These are phyloP conservation scores for Melieria picta DNA, from an alignment of 2,888 invertebrate genomes.

Conservation along the genomic window DNA sequence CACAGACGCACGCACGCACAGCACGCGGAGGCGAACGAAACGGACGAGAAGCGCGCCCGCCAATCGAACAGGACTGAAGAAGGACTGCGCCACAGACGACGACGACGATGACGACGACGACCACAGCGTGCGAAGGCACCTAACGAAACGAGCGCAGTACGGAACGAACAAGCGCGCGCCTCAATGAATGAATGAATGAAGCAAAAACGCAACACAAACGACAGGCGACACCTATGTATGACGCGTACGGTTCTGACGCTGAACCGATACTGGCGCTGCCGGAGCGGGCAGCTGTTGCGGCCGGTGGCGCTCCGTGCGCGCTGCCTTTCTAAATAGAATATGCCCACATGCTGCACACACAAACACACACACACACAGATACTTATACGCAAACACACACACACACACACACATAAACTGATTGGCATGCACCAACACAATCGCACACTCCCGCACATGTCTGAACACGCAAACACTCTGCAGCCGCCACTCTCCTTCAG, in stretches of 20 bases:
- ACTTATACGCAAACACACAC: conserved; percentile 23
- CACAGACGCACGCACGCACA: too few relatives aligned
- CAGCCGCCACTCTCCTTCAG: not conserved
- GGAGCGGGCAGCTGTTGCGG: conserved; percentile 32
- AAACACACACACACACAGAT: conserved; percentile 19
- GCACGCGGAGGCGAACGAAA: too few relatives aligned
- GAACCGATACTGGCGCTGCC: conserved; percentile 63
- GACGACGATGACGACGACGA: too few relatives aligned
- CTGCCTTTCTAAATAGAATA: conserved; percentile 62
- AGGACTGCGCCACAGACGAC: too few relatives aligned
- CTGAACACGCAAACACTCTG: not conserved
- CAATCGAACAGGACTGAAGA: too few relatives aligned
- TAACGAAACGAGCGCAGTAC: too few relatives aligned
- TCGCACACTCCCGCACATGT: conserved; percentile 6
- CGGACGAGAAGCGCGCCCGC: too few relatives aligned
- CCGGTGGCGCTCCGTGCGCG: conserved; percentile 28
- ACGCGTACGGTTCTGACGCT: conserved; percentile 61
- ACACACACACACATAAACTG: conserved; percentile 18
- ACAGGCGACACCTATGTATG: conserved; percentile 23
- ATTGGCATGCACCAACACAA: not conserved
- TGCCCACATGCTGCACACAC: conserved; percentile 36
- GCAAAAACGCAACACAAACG: conserved; percentile 23
- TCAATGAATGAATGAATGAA: not conserved
- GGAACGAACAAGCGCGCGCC: too few relatives aligned
- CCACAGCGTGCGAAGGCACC: too few relatives aligned